Evolutionary conservation across 2,113 vertebrate genomes (phyloP).

Genomic region (Phalacrocorax brasilianus): DNA sequence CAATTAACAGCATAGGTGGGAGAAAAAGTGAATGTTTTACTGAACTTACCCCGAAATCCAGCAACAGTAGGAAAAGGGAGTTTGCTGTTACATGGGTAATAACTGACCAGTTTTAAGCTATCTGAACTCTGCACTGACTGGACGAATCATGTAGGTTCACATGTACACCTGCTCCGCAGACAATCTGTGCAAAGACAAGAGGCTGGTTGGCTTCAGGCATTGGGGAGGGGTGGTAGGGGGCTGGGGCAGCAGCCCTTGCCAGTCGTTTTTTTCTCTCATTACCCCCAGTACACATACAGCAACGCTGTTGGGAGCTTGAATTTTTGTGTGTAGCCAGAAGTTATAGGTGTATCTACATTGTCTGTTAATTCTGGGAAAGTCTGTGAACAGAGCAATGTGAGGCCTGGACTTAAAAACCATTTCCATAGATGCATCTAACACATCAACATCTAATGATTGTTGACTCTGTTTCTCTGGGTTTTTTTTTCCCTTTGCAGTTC

Average conservation of each 20-base stretch:
- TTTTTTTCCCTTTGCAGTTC: background rate
- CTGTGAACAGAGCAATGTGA: background rate
- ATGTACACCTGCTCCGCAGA: rapidly evolving
- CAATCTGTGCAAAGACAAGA: background rate
- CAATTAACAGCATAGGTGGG: constrained; percentile 10
- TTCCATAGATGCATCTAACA: background rate
- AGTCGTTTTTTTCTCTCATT: background rate
- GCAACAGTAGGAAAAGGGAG: background rate
- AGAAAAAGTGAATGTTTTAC: constrained; percentile 9
- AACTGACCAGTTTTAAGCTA: background rate
- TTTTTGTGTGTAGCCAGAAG: background rate
- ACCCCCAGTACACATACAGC: rapidly evolving
- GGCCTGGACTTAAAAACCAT: background rate
- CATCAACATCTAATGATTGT: background rate
- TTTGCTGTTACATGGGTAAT: background rate
- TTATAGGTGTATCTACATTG: background rate
- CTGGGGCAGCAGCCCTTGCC: background rate
- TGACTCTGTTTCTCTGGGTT: background rate
- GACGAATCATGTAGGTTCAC: background rate
- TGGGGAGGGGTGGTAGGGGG: no score
- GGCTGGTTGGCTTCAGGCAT: background rate
- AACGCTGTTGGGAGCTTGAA: background rate
- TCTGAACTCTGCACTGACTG: background rate
- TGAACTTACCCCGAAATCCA: background rate
- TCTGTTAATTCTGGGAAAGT: background rate